Conservation (phyloP, 2,113 vertebrate species). For the Picathartes gymnocephalus region DNA sequence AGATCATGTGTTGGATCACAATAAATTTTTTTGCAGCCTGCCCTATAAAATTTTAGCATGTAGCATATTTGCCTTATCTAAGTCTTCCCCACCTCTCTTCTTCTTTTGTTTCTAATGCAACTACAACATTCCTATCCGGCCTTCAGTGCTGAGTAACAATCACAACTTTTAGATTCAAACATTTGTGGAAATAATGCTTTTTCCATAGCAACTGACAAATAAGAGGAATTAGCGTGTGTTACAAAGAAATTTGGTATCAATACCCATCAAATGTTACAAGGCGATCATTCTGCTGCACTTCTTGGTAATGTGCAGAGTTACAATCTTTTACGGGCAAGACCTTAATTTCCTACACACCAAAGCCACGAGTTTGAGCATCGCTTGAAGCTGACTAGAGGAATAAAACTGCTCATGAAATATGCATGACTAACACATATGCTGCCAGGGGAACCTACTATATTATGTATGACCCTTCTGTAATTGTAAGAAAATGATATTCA, state of each 20-base stretch:
- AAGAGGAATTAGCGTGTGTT: slow-evolving; percentile 12
- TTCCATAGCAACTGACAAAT: slow-evolving; percentile 30
- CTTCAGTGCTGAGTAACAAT: not conserved
- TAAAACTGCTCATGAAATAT: slow-evolving; percentile 79
- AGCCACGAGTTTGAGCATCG: slow-evolving; percentile 48
- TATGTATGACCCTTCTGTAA: slow-evolving; percentile 78
- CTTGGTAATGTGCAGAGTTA: slow-evolving; percentile 53
- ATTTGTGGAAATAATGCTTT: not conserved
- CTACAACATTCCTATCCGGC: not conserved
- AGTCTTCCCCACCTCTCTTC: not conserved
- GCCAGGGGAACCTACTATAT: slow-evolving; percentile 70
- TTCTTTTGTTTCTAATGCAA: not conserved
- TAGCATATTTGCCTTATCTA: not conserved
- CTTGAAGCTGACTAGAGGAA: slow-evolving; percentile 71
- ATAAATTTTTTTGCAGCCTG: slow-evolving; percentile 15
- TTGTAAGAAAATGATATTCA: slow-evolving; percentile 77
- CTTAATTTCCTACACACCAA: slow-evolving; percentile 68
- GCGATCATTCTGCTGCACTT: slow-evolving; percentile 37
- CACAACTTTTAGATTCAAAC: not conserved
- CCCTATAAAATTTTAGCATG: not conserved
- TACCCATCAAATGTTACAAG: slow-evolving; percentile 14
- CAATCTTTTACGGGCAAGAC: slow-evolving; percentile 58
- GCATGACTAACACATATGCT: slow-evolving; percentile 72
- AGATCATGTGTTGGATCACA: not conserved
- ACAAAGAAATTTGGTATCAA: slow-evolving; percentile 46